Percentiles rank a stretch among this genome's conserved stretches.
These are phyloP conservation scores for Rattus rattus DNA, from an alignment of 2,113 vertebrate species.

Conservation along the genomic window DNA sequence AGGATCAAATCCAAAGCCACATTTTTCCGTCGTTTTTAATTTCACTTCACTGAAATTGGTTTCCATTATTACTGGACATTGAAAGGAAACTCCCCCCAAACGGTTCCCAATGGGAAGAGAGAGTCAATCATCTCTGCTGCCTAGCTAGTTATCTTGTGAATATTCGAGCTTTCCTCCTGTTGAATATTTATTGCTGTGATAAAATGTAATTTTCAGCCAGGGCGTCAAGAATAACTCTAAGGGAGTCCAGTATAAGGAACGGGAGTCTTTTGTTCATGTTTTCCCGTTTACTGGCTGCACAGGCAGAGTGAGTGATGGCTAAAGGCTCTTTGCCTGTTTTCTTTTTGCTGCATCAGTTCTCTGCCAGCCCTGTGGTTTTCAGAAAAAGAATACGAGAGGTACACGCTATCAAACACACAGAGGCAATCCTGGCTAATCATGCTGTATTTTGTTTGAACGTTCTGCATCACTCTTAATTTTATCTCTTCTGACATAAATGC, in stretches of 20 bases:
- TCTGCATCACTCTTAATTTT: not conserved
- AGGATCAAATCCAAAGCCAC: constrained; percentile 52
- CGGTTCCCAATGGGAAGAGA: not conserved
- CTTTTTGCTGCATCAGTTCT: not conserved
- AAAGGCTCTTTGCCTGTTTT: not conserved
- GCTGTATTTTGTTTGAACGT: not conserved
- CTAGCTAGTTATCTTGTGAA: not conserved
- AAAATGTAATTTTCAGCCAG: constrained; percentile 52
- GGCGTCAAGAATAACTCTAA: constrained; percentile 35
- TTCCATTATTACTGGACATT: constrained; percentile 40
- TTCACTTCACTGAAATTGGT: constrained; percentile 41
- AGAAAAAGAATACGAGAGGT: not conserved
- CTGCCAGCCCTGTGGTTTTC: not conserved
- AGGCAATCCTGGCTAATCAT: not conserved
- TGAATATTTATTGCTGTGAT: constrained; percentile 61
- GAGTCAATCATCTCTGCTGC: not conserved
- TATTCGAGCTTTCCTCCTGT: constrained; percentile 38
- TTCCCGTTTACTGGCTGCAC: not conserved
- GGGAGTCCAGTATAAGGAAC: constrained; percentile 11
- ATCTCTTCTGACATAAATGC: not conserved
- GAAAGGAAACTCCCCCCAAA: constrained; percentile 11
- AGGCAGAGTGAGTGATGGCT: not conserved
- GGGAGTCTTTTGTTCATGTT: not conserved
- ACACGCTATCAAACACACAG: not conserved
- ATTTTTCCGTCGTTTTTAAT: constrained; percentile 58